phyloP scores from a whole-genome alignment of 2,888 invertebrate genomes.

The Alentia gelatinosa region DNA sequence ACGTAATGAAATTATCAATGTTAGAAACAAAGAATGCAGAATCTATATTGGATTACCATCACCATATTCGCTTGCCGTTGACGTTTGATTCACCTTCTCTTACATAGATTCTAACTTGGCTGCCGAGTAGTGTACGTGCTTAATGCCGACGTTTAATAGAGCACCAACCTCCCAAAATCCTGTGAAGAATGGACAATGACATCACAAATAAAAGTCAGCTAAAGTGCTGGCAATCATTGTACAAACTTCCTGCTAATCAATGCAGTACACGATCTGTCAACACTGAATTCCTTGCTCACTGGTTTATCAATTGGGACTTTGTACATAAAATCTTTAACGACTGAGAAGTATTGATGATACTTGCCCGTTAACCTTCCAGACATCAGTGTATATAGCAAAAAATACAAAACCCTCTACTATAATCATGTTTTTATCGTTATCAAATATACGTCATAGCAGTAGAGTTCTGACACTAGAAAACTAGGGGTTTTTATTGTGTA shows the following conservation, averaged over 20 bases:
- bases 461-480: constrained; percentile 40
- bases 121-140: background rate
- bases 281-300: background rate
- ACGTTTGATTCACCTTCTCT: too few species aligned
- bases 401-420: constrained; percentile 28
- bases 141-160: background rate
- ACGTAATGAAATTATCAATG: too few species aligned
- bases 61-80: too few species aligned
- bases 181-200: constrained; percentile 4
- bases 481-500: background rate
- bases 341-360: background rate
- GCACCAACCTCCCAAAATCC: background rate
- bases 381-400: constrained; percentile 42
- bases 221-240: constrained; percentile 31
- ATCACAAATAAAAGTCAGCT: background rate
- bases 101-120: background rate
- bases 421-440: background rate
- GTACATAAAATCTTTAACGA: background rate
- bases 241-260: background rate
- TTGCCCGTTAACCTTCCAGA: constrained; percentile 6
- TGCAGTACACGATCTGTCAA: background rate
- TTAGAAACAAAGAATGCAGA: too few species aligned
- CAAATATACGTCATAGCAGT: constrained; percentile 52
- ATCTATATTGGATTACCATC: too few species aligned
- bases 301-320: constrained; percentile 6